Percentiles rank a stretch among this genome's conserved stretches.
Conservation (phyloP, 2,888 invertebrate genomes). For the Lampropteryx suffumata region DNA sequence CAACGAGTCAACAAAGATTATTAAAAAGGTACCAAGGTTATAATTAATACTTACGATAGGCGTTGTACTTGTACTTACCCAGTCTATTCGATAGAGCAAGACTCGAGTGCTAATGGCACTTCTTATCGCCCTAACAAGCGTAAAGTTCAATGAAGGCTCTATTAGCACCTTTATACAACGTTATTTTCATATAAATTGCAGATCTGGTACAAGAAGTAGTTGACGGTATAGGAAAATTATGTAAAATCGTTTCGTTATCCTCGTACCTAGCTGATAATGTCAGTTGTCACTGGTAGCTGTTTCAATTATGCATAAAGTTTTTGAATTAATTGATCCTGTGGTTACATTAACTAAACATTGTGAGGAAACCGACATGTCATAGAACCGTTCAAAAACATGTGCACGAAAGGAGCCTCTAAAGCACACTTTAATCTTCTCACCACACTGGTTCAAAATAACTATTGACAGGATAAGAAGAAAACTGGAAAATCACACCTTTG, state of each 20-base stretch:
- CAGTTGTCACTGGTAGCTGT: constrained; percentile 11
- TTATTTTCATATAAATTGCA: constrained; percentile 41
- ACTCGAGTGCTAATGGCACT: background rate
- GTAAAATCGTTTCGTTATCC: constrained; percentile 39
- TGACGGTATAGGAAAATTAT: constrained; percentile 31
- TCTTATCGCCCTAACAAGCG: constrained; percentile 22
- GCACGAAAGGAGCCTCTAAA: too few species aligned
- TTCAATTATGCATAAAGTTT: constrained; percentile 23
- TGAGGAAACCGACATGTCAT: too few species aligned
- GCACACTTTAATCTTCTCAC: too few species aligned
- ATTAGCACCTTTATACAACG: constrained; percentile 32
- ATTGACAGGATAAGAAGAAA: too few species aligned
- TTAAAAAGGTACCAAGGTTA: background rate
- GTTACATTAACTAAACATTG: background rate
- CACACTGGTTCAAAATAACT: too few species aligned
- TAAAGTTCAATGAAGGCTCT: constrained; percentile 34
- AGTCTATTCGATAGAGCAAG: background rate
- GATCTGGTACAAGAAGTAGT: constrained; percentile 8
- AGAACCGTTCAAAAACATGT: too few species aligned
- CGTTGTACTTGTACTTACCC: too few species aligned
- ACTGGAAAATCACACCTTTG: too few species aligned
- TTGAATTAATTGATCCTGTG: constrained; percentile 4
- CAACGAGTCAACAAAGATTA: too few species aligned
- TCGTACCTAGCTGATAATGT: constrained; percentile 33
- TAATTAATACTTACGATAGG: too few species aligned